Conservation (phyloP, 2,797 vertebrate species). For the Acrossocheilus fasciatus region DNA sequence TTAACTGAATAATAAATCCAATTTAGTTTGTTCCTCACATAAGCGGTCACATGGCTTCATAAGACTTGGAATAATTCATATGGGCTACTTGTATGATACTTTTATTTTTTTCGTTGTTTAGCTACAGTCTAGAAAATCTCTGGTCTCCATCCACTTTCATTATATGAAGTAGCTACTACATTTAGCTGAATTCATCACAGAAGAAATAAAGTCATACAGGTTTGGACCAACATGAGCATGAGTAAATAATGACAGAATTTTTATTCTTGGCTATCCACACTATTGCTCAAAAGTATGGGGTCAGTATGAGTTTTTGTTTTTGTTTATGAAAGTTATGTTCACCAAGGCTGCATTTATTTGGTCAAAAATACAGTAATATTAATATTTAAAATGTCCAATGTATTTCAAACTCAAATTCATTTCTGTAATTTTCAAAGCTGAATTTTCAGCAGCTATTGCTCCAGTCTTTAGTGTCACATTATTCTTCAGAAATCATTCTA, state of each 20-base stretch:
- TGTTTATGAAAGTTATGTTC: neutral
- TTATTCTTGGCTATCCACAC: neutral
- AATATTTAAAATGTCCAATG: neutral
- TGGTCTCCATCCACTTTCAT: neutral
- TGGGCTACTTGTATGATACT: neutral
- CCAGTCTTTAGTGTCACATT: neutral
- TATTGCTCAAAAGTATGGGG: neutral
- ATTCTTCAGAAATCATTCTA: neutral
- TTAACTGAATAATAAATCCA: neutral
- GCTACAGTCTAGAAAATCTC: neutral
- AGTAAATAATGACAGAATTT: neutral
- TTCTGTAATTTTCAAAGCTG: neutral
- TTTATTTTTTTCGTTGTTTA: neutral
- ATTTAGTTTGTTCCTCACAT: neutral
- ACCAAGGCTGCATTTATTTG: neutral
- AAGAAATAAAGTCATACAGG: neutral
- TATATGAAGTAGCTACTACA: neutral
- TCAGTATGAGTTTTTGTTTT: neutral
- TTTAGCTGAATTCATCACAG: neutral
- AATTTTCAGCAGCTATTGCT: neutral
- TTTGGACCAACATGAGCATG: neutral
- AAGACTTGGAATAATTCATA: neutral
- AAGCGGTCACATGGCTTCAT: neutral
- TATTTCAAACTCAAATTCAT: too few relatives aligned
- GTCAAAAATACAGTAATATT: neutral